Base-by-base conservation (phyloP, 2,113 vertebrate genomes). In the Mellivora capensis region DNA sequence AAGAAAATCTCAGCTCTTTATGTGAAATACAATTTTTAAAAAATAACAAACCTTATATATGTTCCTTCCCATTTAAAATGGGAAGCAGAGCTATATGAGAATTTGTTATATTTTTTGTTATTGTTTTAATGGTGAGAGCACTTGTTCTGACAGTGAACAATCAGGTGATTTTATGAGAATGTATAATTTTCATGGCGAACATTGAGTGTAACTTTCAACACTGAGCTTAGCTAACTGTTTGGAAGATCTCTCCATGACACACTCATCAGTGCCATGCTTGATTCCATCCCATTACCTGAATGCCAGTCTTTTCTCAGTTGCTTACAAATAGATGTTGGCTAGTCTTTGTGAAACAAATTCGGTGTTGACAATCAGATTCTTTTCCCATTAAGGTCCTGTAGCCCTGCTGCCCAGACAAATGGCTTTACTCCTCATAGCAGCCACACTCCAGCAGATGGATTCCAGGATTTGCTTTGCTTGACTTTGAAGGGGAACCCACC, bases 241-340 rank as follows among this genome's bases (percentile, higher is more conserved):
- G 59, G 6, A 82, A 69, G 29, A n/a, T 91, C 54, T 72, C 39
- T 97, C 69, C 90, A 39, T 90, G 85, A 64, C 4, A 93, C 69
- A 95, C 1, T n/a, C 5, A 64, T 97, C 79, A 81, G 83, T 97
- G 77, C 49, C 39, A 54, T 54, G 10, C 80, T 93, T 96, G 96
- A 93, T 97, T 98, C 79, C 82, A 91, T 39, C 80, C 93, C 47
- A 54, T 96, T 86, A 95, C 84, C 72, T 89, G 91, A 42, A 31
- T 90, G 54, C 82, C 49, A 95, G 10, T 10, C 11, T 97, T 88
- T 80, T 84, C 49, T 90, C 80, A 92, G 54, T 13, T 62, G 10
- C 47, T 93, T 87, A 11, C 15, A 97, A 86, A 83, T 7, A 92
- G 31, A 9, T 7, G 7, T 17, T 21, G 25, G 49, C 14, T 74